A percentile compares a stretch with the other conserved stretches of the same genome.
Evolutionary conservation across 2,797 vertebrate species (phyloP).

Genomic region (Sebastes minor): DNA sequence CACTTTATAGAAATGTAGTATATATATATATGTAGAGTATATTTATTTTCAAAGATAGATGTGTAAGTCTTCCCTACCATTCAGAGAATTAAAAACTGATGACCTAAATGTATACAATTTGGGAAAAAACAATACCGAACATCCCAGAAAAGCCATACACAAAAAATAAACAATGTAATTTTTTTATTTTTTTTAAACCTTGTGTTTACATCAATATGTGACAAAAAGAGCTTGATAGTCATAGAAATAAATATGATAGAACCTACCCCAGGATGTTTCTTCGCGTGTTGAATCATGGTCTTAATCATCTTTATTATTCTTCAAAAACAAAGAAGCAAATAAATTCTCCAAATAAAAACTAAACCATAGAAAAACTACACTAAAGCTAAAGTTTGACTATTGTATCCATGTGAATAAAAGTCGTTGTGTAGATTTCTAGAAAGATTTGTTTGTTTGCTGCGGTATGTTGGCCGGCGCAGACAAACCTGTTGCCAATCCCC

Average conservation of each 20-base stretch:
- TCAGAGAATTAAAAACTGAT: not conserved
- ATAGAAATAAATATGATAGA: not conserved
- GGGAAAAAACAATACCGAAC: not conserved
- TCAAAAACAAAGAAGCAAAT: not conserved
- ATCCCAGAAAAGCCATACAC: not conserved
- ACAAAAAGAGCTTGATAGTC: not conserved
- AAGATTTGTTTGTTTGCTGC: conserved; percentile 46
- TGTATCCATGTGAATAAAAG: conserved; percentile 22
- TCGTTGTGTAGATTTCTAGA: conserved; percentile 18
- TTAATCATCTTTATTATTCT: conserved; percentile 65
- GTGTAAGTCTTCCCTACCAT: not conserved
- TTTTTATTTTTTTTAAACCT: not conserved
- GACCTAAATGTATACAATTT: not conserved
- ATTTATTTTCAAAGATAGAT: not conserved
- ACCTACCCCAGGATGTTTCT: conserved; percentile 82
- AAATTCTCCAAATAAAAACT: not conserved
- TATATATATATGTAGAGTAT: not conserved
- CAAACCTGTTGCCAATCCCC: conserved; percentile 62
- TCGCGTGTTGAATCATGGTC: conserved; percentile 65
- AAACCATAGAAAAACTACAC: not conserved
- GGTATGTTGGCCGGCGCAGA: conserved; percentile 11
- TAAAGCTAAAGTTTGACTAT: not conserved
- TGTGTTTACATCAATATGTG: not conserved
- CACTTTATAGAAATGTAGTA: not conserved
- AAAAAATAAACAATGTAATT: not conserved